phyloP scores from a whole-genome alignment of 1,140 invertebrate genomes.

The Magallana angulata region DNA sequence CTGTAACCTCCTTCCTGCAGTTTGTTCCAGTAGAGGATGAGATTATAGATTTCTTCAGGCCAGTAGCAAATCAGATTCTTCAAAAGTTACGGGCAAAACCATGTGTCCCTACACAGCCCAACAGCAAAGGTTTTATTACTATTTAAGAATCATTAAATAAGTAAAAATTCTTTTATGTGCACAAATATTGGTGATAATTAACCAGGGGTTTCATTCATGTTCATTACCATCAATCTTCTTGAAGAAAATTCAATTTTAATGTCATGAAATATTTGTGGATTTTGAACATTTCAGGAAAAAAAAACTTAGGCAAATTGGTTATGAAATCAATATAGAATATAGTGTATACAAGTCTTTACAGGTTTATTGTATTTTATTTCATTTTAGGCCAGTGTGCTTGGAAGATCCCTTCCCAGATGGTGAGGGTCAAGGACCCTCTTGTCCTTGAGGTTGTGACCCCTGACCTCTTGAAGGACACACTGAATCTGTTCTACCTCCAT shows the following conservation, averaged over 20 bases:
- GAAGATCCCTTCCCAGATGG: conserved; percentile 76
- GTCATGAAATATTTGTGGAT: no score
- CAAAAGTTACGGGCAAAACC: conserved; percentile 70
- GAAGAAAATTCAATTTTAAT: no score
- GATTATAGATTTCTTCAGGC: conserved; percentile 78
- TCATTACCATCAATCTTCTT: no score
- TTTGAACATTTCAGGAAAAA: no score
- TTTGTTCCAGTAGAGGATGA: conserved; percentile 78
- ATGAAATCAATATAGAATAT: no score
- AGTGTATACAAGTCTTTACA: neutral
- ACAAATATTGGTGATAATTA: no score
- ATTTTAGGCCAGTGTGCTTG: conserved; percentile 67
- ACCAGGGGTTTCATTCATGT: no score
- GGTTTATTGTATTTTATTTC: neutral
- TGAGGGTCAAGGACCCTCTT: conserved; percentile 69
- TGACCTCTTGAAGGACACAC: conserved; percentile 68
- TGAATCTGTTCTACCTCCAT: conserved; percentile 75
- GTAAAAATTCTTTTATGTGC: no score
- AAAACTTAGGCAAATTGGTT: no score
- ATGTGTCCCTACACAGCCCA: conserved; percentile 73
- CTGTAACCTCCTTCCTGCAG: conserved; percentile 72
- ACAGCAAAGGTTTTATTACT: conserved; percentile 59
- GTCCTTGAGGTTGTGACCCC: conserved; percentile 72
- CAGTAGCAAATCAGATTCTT: conserved; percentile 75
- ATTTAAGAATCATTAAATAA: no score